Evolutionary conservation across 2,888 invertebrate genomes (phyloP).

Genomic region (Lacanobia oleracea): DNA sequence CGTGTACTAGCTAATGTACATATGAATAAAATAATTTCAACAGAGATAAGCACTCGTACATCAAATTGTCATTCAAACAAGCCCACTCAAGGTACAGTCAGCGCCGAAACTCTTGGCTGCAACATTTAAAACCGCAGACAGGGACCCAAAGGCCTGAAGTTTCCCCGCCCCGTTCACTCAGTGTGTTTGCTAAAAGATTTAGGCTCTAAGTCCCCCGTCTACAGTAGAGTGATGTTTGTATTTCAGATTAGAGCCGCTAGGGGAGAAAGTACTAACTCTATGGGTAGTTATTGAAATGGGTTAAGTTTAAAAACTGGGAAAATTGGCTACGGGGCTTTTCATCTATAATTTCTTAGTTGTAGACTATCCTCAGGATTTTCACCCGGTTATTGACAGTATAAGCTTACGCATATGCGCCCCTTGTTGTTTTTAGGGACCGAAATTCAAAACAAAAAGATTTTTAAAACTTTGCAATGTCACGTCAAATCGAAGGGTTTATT

Average conservation of each 20-base stretch:
- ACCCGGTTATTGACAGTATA: too few relatives aligned
- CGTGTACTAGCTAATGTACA: too few relatives aligned
- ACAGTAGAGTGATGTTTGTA: constrained; percentile 42
- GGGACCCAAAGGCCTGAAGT: constrained; percentile 40
- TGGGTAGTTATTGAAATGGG: constrained; percentile 24
- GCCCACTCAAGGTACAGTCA: constrained; percentile 14
- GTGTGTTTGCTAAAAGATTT: constrained; percentile 54
- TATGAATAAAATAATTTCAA: too few relatives aligned
- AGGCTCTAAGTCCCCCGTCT: constrained; percentile 37
- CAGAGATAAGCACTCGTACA: background rate
- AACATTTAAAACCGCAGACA: constrained; percentile 47
- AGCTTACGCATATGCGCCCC: too few relatives aligned
- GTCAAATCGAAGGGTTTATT: too few relatives aligned
- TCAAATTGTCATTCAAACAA: constrained; percentile 12
- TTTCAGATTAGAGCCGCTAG: constrained; percentile 39
- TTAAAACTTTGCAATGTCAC: too few relatives aligned
- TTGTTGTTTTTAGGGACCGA: too few relatives aligned
- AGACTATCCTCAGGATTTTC: too few relatives aligned
- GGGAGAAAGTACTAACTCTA: constrained; percentile 17
- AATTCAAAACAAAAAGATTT: too few relatives aligned
- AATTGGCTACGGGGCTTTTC: background rate
- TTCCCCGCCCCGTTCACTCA: constrained; percentile 34
- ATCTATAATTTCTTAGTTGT: background rate
- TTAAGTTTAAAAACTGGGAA: constrained; percentile 18
- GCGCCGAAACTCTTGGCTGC: constrained; percentile 15